Conservation (phyloP, 92 coral and sea anemone genomes). For the Porites lobata region DNA sequence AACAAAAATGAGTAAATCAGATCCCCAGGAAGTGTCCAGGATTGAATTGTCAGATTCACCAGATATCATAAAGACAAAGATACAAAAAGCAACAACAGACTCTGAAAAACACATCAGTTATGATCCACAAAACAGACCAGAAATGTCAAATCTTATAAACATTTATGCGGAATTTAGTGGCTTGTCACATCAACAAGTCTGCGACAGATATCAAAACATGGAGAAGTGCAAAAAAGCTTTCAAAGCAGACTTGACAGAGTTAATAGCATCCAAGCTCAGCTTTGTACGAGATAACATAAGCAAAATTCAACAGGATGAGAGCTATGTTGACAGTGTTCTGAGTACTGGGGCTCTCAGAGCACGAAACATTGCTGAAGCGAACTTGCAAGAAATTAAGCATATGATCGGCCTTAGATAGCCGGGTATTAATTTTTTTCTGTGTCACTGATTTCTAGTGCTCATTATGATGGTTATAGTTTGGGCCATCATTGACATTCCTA, state of each 20-base stretch:
- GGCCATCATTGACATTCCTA: no score
- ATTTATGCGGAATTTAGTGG: constrained; percentile 77
- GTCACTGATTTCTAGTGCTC: no score
- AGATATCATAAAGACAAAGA: constrained; percentile 68
- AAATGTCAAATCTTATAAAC: constrained; percentile 78
- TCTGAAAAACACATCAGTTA: constrained; percentile 79
- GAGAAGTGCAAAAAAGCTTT: constrained; percentile 71
- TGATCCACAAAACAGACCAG: constrained; percentile 76
- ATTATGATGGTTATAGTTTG: no score
- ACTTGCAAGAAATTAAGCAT: constrained; percentile 60
- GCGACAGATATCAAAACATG: constrained; percentile 61
- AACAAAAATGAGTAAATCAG: constrained; percentile 90
- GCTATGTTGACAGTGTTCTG: constrained; percentile 60
- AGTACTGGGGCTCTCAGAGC: constrained; percentile 68
- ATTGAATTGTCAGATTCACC: constrained; percentile 79
- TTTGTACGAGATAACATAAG: constrained; percentile 51
- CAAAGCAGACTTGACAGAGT: constrained; percentile 75
- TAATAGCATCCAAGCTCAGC: constrained; percentile 59
- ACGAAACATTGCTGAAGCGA: constrained; percentile 47
- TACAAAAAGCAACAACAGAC: constrained; percentile 82
- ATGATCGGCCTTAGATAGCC: constrained; percentile 68
- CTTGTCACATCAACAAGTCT: constrained; percentile 50
- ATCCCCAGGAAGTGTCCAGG: constrained; percentile 67
- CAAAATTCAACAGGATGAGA: constrained; percentile 48
- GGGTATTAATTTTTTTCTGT: no score